These are phyloP conservation scores for Saguinus imperator DNA, from an alignment of 2,113 vertebrate genomes.

Conservation along the genomic window DNA sequence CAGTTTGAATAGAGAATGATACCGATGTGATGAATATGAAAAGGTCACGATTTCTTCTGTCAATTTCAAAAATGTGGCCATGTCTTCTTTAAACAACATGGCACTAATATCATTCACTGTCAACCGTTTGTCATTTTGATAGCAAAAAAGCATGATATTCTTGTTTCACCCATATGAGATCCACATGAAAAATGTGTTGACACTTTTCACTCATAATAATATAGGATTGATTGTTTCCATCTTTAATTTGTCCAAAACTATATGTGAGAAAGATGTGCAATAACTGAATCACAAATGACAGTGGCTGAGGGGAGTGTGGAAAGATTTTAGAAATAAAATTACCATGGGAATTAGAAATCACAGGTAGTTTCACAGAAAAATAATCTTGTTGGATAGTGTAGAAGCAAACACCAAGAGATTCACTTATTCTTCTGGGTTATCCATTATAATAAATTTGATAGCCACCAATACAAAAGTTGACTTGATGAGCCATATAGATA, in stretches of 20 bases:
- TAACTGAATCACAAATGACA: conserved; percentile 7
- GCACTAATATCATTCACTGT: conserved; percentile 28
- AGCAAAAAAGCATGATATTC: conserved; percentile 47
- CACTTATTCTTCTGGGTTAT: not conserved
- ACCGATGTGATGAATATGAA: not conserved
- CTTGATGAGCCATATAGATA: not conserved
- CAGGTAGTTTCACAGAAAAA: not conserved
- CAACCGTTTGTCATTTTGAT: conserved; percentile 58
- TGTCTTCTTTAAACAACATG: conserved; percentile 52
- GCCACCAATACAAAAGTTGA: not conserved
- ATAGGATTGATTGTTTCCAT: conserved; percentile 50
- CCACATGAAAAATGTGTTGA: conserved; percentile 53
- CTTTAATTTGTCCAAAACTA: conserved; percentile 69
- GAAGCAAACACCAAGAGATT: not conserved
- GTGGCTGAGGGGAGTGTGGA: not conserved
- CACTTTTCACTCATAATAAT: conserved; percentile 67
- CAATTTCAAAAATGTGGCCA: conserved; percentile 49
- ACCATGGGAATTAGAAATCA: not conserved
- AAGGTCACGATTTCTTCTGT: conserved; percentile 35
- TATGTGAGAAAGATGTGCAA: not conserved
- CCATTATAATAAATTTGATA: not conserved
- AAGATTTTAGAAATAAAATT: not conserved
- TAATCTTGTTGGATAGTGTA: not conserved
- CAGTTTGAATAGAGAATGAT: conserved; percentile 39
- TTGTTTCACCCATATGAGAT: conserved; percentile 46